Percentiles rank a stretch among this genome's conserved stretches.
phyloP scores from a whole-genome alignment of 2,113 vertebrate genomes.

The rat (Rattus norvegicus) region DNA sequence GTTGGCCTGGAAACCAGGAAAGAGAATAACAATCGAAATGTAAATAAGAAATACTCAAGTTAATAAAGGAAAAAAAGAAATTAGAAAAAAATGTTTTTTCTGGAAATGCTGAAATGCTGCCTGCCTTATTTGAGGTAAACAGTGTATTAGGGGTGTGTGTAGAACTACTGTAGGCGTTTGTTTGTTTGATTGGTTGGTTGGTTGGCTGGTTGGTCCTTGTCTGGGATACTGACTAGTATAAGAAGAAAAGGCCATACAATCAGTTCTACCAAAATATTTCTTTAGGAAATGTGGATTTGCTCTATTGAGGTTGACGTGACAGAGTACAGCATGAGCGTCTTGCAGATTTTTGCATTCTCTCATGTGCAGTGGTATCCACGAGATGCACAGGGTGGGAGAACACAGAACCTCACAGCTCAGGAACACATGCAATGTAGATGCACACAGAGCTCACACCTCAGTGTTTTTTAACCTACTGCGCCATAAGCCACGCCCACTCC shows the following conservation, averaged over 20 bases:
- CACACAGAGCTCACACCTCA: background rate
- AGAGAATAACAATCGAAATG: too few relatives aligned
- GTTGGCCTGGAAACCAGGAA: too few relatives aligned
- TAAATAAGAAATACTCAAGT: too few relatives aligned
- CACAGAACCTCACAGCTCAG: background rate
- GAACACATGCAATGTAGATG: background rate
- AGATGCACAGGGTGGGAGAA: background rate
- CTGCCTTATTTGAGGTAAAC: background rate
- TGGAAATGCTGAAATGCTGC: background rate
- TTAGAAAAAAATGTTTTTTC: too few relatives aligned
- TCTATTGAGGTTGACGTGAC: background rate
- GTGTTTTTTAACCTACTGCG: background rate
- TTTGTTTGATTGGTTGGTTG: background rate
- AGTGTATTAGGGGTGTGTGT: background rate
- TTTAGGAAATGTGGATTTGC: conserved; percentile 17
- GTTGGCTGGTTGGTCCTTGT: background rate
- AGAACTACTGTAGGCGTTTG: background rate
- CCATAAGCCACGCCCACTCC: background rate
- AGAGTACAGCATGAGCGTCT: background rate
- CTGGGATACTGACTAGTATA: background rate
- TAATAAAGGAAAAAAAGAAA: too few relatives aligned
- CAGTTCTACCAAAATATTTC: background rate
- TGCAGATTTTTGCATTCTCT: background rate
- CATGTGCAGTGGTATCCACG: background rate
- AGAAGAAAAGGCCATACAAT: background rate